phyloP scores from a whole-genome alignment of 2,888 invertebrate genomes.

The Phlogophora meticulosa region DNA sequence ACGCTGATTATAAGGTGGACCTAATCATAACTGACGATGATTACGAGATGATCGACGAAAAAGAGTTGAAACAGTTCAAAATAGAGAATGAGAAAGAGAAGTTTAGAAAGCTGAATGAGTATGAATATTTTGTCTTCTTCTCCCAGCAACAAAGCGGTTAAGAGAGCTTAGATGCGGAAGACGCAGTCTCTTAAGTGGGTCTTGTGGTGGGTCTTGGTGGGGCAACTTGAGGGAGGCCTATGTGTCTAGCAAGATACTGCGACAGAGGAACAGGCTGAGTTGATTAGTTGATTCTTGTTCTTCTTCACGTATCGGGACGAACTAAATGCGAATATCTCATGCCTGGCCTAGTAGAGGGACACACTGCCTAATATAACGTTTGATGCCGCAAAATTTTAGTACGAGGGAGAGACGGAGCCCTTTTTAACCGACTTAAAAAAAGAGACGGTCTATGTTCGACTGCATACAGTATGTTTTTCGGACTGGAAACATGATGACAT shows the following conservation, averaged over 20 bases:
- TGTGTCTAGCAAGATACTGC: not conserved
- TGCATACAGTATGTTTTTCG: no score
- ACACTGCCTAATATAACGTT: no score
- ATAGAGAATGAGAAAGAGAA: conserved; percentile 53
- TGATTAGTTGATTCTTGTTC: not conserved
- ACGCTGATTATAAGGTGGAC: conserved; percentile 72
- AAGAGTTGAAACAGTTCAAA: conserved; percentile 53
- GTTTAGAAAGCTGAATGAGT: conserved; percentile 68
- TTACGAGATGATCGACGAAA: conserved; percentile 70
- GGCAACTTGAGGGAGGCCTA: not conserved
- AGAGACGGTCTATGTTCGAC: no score
- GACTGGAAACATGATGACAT: no score
- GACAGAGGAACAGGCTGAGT: not conserved
- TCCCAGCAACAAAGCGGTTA: not conserved
- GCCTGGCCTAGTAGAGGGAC: no score
- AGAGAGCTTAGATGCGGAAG: not conserved
- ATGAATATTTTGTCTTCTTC: conserved; percentile 14
- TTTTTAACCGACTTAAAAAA: no score
- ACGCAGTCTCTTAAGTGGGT: no score
- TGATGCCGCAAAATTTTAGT: no score
- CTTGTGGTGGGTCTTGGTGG: no score
- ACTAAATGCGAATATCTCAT: not conserved
- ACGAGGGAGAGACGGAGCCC: no score
- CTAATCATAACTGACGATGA: conserved; percentile 71
- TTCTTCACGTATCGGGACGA: no score